Base-by-base conservation (phyloP, 1,140 invertebrate genomes). In the Drosophila novamexicana region DNA sequence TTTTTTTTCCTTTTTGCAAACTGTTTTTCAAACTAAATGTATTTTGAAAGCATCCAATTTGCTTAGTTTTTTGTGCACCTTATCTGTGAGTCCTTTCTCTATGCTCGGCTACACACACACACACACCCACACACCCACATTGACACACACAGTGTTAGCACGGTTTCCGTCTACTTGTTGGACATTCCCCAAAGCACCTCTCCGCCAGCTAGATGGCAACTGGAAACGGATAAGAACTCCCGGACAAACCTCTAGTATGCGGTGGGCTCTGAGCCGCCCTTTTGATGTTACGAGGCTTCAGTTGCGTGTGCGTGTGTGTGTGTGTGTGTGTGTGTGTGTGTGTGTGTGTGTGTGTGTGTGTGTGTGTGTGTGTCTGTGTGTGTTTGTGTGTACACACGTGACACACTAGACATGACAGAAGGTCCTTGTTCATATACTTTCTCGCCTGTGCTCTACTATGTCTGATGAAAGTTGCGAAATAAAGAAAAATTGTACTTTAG, bases 401-500 rank as follows among this genome's bases (percentile, higher is more conserved):
- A 47, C 65, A 75, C 5, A 29, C 22, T 29, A 29, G 2, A 29
- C 22, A 69, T 69, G 65, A 47, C 65, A 75, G 57, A 53, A 57
- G 59, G 44, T 58, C 66, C 67, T 58, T 57, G 29, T 47, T 44
- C 39, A 66, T 66, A 65, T 36, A 62, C 39, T 39, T 42, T 50
- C 18, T 59, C 7, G 22, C 12, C 47, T 47, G 39, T 67, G n/a
- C 54, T 18, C 16, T 10, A 45, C 47, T 22, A 10, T 34, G 40
- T 34, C 54, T 53, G 37, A 50, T 7, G 32, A 58, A 70, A 58
- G 58, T 64, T 75, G 63, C 40, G 14, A 50, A 69, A 77, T 73
- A 74, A 61, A 50, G 42, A 62, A 50, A 75, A 86, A 86, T 65
- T 79, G 32, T 74, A 49, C 78, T 67, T 56, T 82, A 50, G 67